A percentile compares a stretch with the other conserved stretches of the same genome.
Evolutionary conservation across 2,888 invertebrate species (phyloP).

Genomic region (Megastigmus dorsalis): DNA sequence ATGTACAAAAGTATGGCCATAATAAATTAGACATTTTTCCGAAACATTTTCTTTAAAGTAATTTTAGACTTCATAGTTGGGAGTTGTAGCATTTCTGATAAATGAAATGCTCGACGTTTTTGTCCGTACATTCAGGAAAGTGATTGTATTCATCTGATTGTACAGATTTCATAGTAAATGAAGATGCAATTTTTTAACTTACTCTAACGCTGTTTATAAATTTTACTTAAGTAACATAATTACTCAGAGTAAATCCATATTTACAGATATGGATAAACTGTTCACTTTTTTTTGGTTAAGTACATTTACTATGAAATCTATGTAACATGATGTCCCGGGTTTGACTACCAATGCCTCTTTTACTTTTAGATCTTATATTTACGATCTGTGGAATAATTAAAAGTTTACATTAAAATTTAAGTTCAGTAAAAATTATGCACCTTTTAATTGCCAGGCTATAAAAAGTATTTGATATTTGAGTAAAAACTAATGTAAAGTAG

Average conservation of each 20-base stretch:
- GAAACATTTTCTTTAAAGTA: conserved; percentile 2
- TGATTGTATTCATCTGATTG: not conserved
- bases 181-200: not conserved
- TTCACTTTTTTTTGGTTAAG: not conserved
- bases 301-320: not conserved
- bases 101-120: not conserved
- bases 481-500: too few species aligned
- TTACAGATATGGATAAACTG: not conserved
- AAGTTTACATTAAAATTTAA: too few species aligned
- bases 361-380: too few species aligned
- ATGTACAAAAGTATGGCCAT: too few species aligned
- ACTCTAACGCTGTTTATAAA: not conserved
- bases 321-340: not conserved
- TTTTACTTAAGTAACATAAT: not conserved
- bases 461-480: too few species aligned
- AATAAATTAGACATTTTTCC: too few species aligned
- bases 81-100: not conserved
- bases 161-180: not conserved
- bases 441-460: too few species aligned
- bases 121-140: not conserved
- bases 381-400: too few species aligned
- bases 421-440: too few species aligned
- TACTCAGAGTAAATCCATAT: not conserved
- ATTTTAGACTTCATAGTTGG: not conserved
- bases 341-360: not conserved